Percentiles rank a stretch among this genome's conserved stretches.
phyloP scores from a whole-genome alignment of 1,140 invertebrate species.

The Cotesia typhae region DNA sequence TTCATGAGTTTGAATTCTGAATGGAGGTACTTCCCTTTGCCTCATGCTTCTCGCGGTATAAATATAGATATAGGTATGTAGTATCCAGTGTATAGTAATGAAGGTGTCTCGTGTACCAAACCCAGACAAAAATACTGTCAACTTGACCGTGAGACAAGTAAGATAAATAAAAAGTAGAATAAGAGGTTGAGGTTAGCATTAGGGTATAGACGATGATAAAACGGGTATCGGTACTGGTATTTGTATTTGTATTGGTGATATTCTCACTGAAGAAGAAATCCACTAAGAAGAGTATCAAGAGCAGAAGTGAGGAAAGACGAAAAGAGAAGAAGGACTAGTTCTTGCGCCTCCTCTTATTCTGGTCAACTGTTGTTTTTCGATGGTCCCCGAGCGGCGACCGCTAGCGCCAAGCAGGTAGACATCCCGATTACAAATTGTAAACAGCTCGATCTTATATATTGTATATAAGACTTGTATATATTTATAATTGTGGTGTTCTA shows the following conservation, averaged over 20 bases:
- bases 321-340: conserved; percentile 34
- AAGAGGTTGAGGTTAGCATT: background rate
- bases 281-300: background rate
- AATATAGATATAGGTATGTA: background rate
- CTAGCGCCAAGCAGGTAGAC: conserved; percentile 50
- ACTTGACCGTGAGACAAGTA: conserved; percentile 36
- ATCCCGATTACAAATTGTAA: conserved; percentile 60
- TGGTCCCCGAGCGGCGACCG: conserved; percentile 44
- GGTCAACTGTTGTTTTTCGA: conserved; percentile 38
- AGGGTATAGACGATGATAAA: conserved; percentile 2
- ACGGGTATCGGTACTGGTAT: too few relatives aligned
- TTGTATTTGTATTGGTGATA: background rate
- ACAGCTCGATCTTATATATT: conserved; percentile 37
- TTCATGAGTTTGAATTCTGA: conserved; percentile 57
- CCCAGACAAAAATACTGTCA: conserved; percentile 60
- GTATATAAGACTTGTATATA: background rate
- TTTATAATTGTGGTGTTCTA: background rate
- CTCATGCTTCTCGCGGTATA: conserved; percentile 12
- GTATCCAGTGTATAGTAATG: conserved; percentile 56
- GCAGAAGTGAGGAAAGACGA: conserved; percentile 3
- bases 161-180: background rate
- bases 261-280: background rate
- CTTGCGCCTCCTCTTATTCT: conserved; percentile 19
- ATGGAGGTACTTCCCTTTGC: conserved; percentile 46
- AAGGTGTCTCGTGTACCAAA: conserved; percentile 55